Percentiles rank a stretch among this genome's conserved stretches.
These are phyloP conservation scores for Coecobrya sp. DNA, from an alignment of 2,888 invertebrate species.

Conservation along the genomic window DNA sequence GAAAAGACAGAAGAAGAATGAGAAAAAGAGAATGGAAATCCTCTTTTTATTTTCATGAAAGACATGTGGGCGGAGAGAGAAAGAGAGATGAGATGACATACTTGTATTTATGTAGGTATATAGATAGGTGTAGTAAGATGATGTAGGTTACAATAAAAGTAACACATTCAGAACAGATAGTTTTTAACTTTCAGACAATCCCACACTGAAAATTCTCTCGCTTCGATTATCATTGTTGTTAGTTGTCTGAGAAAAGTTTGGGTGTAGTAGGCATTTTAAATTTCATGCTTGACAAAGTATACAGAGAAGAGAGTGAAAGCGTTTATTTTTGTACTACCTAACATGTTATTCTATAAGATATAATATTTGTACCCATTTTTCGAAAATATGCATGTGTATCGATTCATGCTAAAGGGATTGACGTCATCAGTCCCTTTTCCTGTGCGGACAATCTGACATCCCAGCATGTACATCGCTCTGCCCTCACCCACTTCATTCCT, in stretches of 20 bases:
- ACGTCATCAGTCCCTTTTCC: constrained; percentile 56
- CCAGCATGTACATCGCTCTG: neutral
- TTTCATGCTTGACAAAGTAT: constrained; percentile 54
- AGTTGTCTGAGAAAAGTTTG: constrained; percentile 2
- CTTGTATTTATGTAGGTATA: neutral
- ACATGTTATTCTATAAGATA: neutral
- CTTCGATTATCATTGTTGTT: constrained; percentile 61
- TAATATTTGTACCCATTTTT: neutral
- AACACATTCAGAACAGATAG: neutral
- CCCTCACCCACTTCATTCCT: neutral
- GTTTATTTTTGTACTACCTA: neutral
- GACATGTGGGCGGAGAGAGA: constrained; percentile 31
- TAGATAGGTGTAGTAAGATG: neutral
- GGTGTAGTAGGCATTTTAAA: constrained; percentile 21
- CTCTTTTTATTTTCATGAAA: constrained; percentile 51
- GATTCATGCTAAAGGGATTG: constrained; percentile 46
- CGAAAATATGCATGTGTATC: neutral
- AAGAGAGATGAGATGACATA: too few relatives aligned
- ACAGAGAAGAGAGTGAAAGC: neutral
- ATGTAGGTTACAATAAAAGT: too few relatives aligned
- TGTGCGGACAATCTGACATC: constrained; percentile 37
- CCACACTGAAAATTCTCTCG: constrained; percentile 41
- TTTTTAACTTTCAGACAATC: constrained; percentile 56
- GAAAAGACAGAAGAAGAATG: too few relatives aligned
- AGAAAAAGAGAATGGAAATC: constrained; percentile 21